These are phyloP conservation scores for Caradrina clavipalpis DNA, from an alignment of 2,888 invertebrate species.

Conservation along the genomic window DNA sequence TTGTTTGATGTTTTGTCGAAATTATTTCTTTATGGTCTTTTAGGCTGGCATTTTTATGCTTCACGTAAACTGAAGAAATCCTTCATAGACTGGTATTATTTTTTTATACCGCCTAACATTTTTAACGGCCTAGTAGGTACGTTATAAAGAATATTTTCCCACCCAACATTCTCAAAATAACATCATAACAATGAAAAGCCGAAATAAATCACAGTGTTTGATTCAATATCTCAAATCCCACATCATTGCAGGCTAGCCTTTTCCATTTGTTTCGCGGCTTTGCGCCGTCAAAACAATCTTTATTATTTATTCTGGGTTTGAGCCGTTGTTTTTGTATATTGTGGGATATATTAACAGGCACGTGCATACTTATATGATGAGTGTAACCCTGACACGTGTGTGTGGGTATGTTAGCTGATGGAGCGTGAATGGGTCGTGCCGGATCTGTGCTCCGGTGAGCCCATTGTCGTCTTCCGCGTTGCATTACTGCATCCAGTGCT, in stretches of 20 bases:
- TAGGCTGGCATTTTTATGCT: slow-evolving; percentile 52
- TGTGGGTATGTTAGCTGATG: slow-evolving; percentile 77
- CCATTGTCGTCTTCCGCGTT: slow-evolving; percentile 86
- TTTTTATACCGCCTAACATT: slow-evolving; percentile 12
- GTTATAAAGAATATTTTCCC: slow-evolving; percentile 2
- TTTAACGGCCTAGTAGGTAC: slow-evolving; percentile 1
- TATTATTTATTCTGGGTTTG: slow-evolving; percentile 46
- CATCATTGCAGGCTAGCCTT: slow-evolving; percentile 36
- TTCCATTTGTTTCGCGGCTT: slow-evolving; percentile 57
- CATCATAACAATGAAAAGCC: slow-evolving; percentile 41
- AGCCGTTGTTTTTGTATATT: slow-evolving; percentile 42
- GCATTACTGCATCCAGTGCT: slow-evolving; percentile 66
- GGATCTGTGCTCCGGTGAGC: slow-evolving; percentile 85
- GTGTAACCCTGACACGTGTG: slow-evolving; percentile 68
- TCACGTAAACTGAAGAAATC: slow-evolving; percentile 45
- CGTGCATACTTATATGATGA: slow-evolving; percentile 40
- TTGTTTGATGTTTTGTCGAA: slow-evolving; percentile 59
- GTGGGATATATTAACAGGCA: slow-evolving; percentile 35
- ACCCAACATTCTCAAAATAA: slow-evolving; percentile 25
- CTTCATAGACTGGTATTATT: slow-evolving; percentile 22
- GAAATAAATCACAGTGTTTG: slow-evolving; percentile 51
- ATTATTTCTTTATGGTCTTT: slow-evolving; percentile 47
- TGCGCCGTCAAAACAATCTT: slow-evolving; percentile 58
- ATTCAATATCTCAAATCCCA: slow-evolving; percentile 53
- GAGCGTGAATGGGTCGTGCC: slow-evolving; percentile 84